Conservation (phyloP, 2,113 vertebrate genomes). For the Climacteris rufus region DNA sequence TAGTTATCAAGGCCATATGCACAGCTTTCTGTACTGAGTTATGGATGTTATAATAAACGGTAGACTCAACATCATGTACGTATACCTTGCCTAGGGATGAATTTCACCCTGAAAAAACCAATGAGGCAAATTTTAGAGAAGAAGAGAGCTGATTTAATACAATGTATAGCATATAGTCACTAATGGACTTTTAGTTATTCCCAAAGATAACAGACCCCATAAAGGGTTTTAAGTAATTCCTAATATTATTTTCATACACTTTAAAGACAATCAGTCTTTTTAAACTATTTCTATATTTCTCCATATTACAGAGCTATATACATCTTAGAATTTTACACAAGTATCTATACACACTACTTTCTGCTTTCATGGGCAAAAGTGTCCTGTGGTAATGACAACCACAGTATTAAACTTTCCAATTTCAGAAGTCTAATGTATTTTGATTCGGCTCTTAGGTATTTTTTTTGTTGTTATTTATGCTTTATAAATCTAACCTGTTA, state of each 20-base stretch:
- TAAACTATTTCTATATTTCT: neutral
- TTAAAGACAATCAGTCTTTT: neutral
- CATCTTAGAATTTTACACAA: neutral
- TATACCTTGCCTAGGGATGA: neutral
- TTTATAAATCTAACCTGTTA: neutral
- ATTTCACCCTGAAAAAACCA: neutral
- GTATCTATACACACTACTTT: neutral
- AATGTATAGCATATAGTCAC: neutral
- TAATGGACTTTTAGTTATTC: neutral
- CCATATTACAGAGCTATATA: neutral
- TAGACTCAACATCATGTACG: neutral
- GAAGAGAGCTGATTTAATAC: neutral
- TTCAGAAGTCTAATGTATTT: neutral
- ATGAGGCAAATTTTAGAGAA: neutral
- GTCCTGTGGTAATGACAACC: neutral
- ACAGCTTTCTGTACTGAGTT: neutral
- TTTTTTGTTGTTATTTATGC: neutral
- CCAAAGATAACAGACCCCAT: neutral
- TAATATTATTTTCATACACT: neutral
- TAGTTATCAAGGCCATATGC: neutral
- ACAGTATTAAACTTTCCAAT: neutral
- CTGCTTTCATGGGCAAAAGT: neutral
- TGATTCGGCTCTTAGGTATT: neutral
- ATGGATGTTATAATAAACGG: neutral
- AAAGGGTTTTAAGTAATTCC: constrained; percentile 11